Percentiles rank a stretch among this genome's conserved stretches.
phyloP scores from a whole-genome alignment of 2,113 vertebrate species.

The Strix aluco region DNA sequence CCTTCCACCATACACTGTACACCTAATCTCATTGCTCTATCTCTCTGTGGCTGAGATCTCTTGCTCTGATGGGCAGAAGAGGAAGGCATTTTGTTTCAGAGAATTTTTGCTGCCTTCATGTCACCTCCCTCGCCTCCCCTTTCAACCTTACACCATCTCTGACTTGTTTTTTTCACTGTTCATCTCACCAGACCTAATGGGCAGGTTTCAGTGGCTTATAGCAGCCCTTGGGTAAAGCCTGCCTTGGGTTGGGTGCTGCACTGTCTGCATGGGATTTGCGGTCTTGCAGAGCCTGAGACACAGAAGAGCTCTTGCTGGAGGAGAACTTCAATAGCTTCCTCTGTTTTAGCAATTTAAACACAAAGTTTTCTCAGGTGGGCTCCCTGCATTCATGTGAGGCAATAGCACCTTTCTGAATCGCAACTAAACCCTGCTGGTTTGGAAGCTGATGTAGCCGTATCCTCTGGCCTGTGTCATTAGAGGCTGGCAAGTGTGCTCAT shows the following conservation, averaged over 20 bases:
- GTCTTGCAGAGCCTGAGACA: neutral
- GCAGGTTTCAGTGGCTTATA: neutral
- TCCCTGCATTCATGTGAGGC: neutral
- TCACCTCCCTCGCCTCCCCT: neutral
- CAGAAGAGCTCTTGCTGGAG: neutral
- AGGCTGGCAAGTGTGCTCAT: neutral
- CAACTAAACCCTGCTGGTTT: neutral
- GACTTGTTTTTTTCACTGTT: neutral
- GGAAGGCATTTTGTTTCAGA: neutral
- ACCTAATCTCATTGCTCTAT: neutral
- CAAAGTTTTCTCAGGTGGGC: neutral
- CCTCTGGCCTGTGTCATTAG: rapidly evolving
- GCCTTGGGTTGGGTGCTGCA: neutral
- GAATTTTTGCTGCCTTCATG: neutral
- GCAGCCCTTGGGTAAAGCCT: neutral
- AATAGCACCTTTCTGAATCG: neutral
- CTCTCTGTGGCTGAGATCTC: neutral
- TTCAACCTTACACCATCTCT: neutral
- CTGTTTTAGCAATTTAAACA: neutral
- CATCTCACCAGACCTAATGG: neutral
- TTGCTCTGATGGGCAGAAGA: neutral
- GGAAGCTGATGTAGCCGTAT: neutral
- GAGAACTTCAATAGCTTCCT: neutral
- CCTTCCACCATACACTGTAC: neutral
- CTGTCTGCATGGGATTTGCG: neutral